Conservation (phyloP, 1,140 invertebrate species). For the Bombus impatiens region DNA sequence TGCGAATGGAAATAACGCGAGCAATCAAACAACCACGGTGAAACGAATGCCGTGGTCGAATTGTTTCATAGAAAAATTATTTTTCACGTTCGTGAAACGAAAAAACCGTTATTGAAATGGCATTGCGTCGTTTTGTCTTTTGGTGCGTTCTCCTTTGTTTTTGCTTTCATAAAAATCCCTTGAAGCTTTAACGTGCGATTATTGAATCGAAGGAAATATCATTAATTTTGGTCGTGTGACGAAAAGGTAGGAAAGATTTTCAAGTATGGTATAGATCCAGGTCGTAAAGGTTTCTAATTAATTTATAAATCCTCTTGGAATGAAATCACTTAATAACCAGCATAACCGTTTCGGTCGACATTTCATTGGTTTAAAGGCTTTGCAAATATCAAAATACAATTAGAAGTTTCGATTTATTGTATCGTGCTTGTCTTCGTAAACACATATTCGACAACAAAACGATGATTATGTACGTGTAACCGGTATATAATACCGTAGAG, state of each 20-base stretch:
- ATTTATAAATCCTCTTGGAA: not conserved
- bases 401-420: not conserved
- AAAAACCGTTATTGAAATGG: not conserved
- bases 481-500: not conserved
- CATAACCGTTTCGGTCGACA: too few relatives aligned
- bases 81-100: not conserved
- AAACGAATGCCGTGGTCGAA: conserved; percentile 4
- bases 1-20: conserved; percentile 43
- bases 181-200: not conserved
- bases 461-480: not conserved
- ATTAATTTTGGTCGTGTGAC: not conserved
- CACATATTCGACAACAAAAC: too few relatives aligned
- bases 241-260: not conserved
- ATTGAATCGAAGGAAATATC: not conserved
- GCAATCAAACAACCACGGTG: conserved; percentile 14
- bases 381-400: not conserved
- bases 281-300: not conserved
- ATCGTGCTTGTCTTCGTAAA: not conserved
- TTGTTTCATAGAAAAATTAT: conserved; percentile 7
- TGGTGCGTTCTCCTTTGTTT: not conserved
- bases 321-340: not conserved
- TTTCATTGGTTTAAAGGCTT: not conserved
- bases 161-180: not conserved
- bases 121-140: not conserved
- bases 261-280: too few relatives aligned